phyloP scores from a whole-genome alignment of 2,888 invertebrate genomes.

The Rugalucina vietnamica region DNA sequence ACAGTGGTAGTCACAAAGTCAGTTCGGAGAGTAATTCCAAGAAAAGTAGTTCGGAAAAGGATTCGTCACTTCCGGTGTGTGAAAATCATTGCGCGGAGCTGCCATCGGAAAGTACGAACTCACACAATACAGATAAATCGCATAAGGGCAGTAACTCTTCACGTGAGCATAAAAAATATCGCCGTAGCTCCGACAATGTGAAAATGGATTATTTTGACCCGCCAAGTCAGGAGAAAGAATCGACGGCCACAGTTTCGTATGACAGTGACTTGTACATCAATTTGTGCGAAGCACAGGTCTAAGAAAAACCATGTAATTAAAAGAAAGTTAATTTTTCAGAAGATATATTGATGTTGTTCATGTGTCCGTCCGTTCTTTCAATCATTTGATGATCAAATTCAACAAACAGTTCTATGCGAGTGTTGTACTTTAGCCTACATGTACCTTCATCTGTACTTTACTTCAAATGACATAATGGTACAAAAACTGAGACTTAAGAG shows the following conservation, averaged over 20 bases:
- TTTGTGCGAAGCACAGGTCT: conserved; percentile 80
- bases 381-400: no score
- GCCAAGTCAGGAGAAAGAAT: conserved; percentile 81
- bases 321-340: no score
- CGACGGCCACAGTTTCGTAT: conserved; percentile 80
- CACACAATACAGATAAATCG: conserved; percentile 74
- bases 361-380: conserved; percentile 7
- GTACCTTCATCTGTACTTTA: no score
- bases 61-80: conserved; percentile 52
- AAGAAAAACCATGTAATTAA: conserved; percentile 8
- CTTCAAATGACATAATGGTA: no score
- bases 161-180: conserved; percentile 69
- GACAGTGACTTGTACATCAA: conserved; percentile 81
- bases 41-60: conserved; percentile 59
- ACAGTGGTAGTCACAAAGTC: conserved; percentile 37
- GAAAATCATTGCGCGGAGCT: conserved; percentile 62
- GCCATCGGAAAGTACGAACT: conserved; percentile 74
- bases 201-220: conserved; percentile 78
- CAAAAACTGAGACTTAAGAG: no score
- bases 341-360: not conserved
- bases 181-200: conserved; percentile 76
- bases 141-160: conserved; percentile 69
- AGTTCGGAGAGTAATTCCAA: conserved; percentile 48
- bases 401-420: no score
- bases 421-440: no score